Conservation (phyloP, 2,888 invertebrate genomes). For the Drosophila lacicola region DNA sequence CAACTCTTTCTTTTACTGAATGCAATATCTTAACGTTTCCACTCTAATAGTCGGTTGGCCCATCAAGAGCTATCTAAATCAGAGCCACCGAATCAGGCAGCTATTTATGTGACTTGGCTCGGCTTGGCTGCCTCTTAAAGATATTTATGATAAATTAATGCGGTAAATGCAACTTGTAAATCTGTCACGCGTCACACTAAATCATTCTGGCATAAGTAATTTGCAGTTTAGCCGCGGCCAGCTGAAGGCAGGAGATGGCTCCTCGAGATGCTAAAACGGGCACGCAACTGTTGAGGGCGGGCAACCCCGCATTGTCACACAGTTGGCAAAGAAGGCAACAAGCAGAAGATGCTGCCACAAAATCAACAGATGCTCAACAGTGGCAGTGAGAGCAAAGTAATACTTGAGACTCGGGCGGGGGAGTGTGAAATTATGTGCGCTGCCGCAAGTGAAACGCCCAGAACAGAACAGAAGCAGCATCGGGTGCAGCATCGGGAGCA, state of each 20-base stretch:
- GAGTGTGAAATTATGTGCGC: slow-evolving; percentile 75
- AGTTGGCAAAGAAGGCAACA: slow-evolving; percentile 31
- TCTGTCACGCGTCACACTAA: slow-evolving; percentile 83
- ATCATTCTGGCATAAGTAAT: slow-evolving; percentile 80
- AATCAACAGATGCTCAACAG: slow-evolving; percentile 73
- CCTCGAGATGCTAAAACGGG: slow-evolving; percentile 2
- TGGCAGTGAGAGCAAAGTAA: slow-evolving; percentile 5
- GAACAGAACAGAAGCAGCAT: background rate
- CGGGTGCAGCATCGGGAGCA: background rate
- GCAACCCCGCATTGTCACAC: slow-evolving; percentile 36
- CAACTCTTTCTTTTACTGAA: too few relatives aligned
- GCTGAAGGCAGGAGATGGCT: slow-evolving; percentile 24
- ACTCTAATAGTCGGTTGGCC: slow-evolving; percentile 12
- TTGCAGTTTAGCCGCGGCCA: slow-evolving; percentile 66
- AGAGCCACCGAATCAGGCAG: slow-evolving; percentile 22
- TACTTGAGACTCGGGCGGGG: slow-evolving; percentile 18
- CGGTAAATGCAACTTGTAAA: slow-evolving; percentile 82
- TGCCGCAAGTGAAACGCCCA: slow-evolving; percentile 61
- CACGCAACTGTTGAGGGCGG: slow-evolving; percentile 28
- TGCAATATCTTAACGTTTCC: too few relatives aligned
- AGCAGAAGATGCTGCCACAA: slow-evolving; percentile 31
- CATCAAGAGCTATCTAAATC: slow-evolving; percentile 7
- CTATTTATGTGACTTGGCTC: slow-evolving; percentile 35
- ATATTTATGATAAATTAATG: slow-evolving; percentile 81
- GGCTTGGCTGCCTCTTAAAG: slow-evolving; percentile 18